Conservation (phyloP, 2,797 vertebrate species). For the Propithecus perrieri region DNA sequence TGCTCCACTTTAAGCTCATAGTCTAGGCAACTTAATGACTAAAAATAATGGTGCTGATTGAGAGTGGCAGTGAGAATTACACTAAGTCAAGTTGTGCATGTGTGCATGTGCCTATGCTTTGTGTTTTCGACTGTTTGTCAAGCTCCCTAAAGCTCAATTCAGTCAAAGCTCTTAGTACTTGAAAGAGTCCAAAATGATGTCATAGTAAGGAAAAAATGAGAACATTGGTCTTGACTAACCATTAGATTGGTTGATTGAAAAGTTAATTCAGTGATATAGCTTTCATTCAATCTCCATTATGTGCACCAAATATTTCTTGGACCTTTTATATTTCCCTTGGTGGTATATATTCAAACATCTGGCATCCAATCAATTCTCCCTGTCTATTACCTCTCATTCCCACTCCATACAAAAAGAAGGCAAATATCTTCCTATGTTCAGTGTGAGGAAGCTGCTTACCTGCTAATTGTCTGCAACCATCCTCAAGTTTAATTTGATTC, state of each 20-base stretch:
- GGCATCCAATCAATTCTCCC: conserved; percentile 55
- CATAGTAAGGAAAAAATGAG: conserved; percentile 73
- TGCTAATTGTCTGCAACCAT: conserved; percentile 66
- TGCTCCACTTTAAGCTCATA: neutral
- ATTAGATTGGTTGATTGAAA: conserved; percentile 77
- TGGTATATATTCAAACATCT: conserved; percentile 34
- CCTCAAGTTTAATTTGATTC: conserved; percentile 43
- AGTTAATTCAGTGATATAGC: conserved; percentile 81
- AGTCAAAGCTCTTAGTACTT: conserved; percentile 75
- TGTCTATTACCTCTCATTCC: conserved; percentile 36
- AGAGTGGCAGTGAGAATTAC: conserved; percentile 57
- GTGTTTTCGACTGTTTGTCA: conserved; percentile 73
- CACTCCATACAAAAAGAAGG: neutral
- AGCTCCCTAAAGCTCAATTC: conserved; percentile 77
- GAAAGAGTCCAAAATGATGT: conserved; percentile 78
- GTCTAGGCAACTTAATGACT: neutral
- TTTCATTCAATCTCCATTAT: conserved; percentile 76
- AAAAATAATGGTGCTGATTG: conserved; percentile 63
- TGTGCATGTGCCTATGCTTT: conserved; percentile 67
- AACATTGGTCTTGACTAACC: conserved; percentile 57
- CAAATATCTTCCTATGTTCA: conserved; percentile 61
- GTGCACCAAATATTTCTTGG: conserved; percentile 53
- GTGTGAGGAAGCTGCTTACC: conserved; percentile 23
- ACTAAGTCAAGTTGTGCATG: conserved; percentile 66
- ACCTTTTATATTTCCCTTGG: conserved; percentile 50